Evolutionary conservation across 2,113 vertebrate species (phyloP), one percentile per base, ranked within the genome.

Genomic region (Bungarus multicinctus): DNA sequence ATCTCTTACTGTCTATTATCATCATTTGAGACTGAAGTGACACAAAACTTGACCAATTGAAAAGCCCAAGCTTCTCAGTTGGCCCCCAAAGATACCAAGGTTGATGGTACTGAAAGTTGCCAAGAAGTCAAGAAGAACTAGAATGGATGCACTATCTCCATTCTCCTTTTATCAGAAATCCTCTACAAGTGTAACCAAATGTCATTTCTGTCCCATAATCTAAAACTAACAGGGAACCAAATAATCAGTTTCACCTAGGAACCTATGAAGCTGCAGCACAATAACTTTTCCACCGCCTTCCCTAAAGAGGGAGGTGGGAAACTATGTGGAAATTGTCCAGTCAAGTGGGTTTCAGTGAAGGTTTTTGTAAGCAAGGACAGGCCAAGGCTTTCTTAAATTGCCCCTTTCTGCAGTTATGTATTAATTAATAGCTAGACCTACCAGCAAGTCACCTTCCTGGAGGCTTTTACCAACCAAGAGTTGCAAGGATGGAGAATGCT

Each of bases 401-500:
- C 12, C 30, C 11, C 64, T 69, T 69, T 69, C 14, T 69, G n/a
- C 64, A 34, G 64, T 69, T 30, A 69, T 69, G 14, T 69, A 69
- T 34, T 69, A 69, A 69, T n/a, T 14, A 69, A 34, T 69, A 14
- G 30, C 30, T 64, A 69, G 30, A 69, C 2, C 64, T 69, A 69
- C 30, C 5, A 18, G 64, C 64, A 16, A 69, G 30, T 69, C 30
- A 69, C 30, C 64, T 69, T n/a, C 60, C 60, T n/a, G 30, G 30
- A 69, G 60, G 30, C 60, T 69, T 69, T 69, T 69, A 69, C 12
- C 60, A 16, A 69, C 5, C 96, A 97, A 97, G 94, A 98, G 96
- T 93, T 93, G 93, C 89, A 95, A 97, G 34, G 34, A 94, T 97
- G 94, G 96, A 97, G 96, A 98, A 97, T 97, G 96, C 96, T n/a